phyloP scores from a whole-genome alignment of 1,140 invertebrate genomes.

The Cotesia typhae region DNA sequence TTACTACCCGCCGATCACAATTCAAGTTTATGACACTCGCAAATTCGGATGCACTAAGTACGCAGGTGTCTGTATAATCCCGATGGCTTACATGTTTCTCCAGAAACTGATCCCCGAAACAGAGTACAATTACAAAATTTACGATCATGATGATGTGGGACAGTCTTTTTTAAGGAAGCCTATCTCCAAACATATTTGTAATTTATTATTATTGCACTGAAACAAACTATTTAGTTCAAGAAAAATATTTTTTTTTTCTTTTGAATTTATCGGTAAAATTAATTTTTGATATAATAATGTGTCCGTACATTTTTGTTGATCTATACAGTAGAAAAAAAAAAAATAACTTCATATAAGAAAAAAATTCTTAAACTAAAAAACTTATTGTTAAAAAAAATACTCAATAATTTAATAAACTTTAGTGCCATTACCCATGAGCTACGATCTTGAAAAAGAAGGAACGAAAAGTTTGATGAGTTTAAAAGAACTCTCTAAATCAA shows the following conservation, averaged over 20 bases:
- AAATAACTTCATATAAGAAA: too few relatives aligned
- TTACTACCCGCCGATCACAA: slow-evolving; percentile 66
- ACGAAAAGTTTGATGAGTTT: slow-evolving; percentile 50
- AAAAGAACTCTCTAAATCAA: slow-evolving; percentile 41
- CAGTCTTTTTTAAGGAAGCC: slow-evolving; percentile 25
- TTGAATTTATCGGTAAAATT: too few relatives aligned
- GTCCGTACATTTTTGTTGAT: too few relatives aligned
- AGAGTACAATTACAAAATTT: slow-evolving; percentile 55
- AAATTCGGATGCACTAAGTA: slow-evolving; percentile 69
- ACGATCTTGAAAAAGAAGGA: slow-evolving; percentile 49
- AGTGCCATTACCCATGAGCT: slow-evolving; percentile 43
- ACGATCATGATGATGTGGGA: slow-evolving; percentile 30
- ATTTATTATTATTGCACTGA: slow-evolving; percentile 5
- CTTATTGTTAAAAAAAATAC: too few relatives aligned
- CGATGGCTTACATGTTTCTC: slow-evolving; percentile 53
- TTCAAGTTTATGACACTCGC: slow-evolving; percentile 70
- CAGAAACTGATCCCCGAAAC: slow-evolving; percentile 55
- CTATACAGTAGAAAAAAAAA: too few relatives aligned
- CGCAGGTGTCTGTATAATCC: slow-evolving; percentile 64
- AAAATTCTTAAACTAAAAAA: too few relatives aligned
- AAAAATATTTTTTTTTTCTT: too few relatives aligned
- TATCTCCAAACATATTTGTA: neutral
- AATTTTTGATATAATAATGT: too few relatives aligned
- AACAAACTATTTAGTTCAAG: too few relatives aligned
- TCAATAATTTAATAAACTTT: slow-evolving; percentile 6